A percentile compares a stretch with the other conserved stretches of the same genome.
These are phyloP conservation scores for Notarius quadriscutis DNA, from an alignment of 2,113 vertebrate species.

Conservation along the genomic window DNA sequence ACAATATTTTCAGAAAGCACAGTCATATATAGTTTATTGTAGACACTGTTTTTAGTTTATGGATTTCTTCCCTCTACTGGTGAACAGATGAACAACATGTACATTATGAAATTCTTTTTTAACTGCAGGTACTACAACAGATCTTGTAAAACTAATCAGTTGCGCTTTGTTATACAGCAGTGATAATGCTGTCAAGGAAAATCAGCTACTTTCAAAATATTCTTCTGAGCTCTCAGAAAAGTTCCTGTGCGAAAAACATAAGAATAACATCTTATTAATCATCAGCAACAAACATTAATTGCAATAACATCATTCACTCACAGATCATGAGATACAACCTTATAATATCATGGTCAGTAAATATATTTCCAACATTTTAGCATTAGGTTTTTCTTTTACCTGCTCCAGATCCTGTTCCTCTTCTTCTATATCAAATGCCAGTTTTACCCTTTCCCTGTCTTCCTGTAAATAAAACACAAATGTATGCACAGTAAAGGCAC, in stretches of 20 bases:
- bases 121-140: background rate
- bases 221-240: slow-evolving; percentile 24
- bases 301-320: background rate
- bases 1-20: background rate
- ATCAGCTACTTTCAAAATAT: background rate
- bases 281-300: background rate
- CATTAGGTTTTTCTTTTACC: slow-evolving; percentile 45
- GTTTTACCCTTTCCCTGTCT: slow-evolving; percentile 42
- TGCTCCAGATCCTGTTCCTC: slow-evolving; percentile 64
- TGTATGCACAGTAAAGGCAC: background rate
- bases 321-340: background rate
- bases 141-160: background rate
- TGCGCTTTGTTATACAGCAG: background rate
- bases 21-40: background rate
- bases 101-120: background rate
- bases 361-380: background rate
- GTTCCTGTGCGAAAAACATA: slow-evolving; percentile 17
- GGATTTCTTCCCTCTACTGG: background rate
- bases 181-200: background rate
- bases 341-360: background rate
- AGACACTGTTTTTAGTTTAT: background rate
- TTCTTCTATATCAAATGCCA: slow-evolving; percentile 53
- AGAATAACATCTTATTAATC: background rate
- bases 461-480: slow-evolving; percentile 54
- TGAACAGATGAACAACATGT: background rate